Evolutionary conservation across 2,888 invertebrate species (phyloP).

Genomic region (Amiota communis): DNA sequence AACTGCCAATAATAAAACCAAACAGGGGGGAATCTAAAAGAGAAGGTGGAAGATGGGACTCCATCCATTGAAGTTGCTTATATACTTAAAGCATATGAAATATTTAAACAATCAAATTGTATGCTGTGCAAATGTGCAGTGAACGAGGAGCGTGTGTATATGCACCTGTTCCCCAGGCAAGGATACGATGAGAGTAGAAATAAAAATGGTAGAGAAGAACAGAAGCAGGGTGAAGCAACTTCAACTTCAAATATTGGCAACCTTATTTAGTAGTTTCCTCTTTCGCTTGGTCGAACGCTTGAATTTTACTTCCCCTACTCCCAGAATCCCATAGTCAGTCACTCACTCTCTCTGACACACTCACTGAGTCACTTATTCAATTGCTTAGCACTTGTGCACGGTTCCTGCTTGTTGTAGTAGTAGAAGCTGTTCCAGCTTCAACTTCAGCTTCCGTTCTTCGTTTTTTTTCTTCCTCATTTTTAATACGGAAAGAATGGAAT

Average conservation of each 20-base stretch:
- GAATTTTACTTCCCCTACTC: too few relatives aligned
- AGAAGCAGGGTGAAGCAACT: background rate
- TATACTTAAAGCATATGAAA: constrained; percentile 13
- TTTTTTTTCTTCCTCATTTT: background rate
- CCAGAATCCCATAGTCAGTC: too few relatives aligned
- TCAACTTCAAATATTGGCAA: constrained; percentile 41
- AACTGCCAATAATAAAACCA: constrained; percentile 1
- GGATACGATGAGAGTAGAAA: constrained; percentile 12
- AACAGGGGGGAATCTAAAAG: too few relatives aligned
- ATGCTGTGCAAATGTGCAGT: constrained; percentile 21
- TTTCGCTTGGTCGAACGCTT: constrained; percentile 47
- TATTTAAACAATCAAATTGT: constrained; percentile 20
- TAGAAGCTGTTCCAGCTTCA: too few relatives aligned
- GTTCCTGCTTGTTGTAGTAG: background rate
- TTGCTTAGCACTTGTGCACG: constrained; percentile 13
- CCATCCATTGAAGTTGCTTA: background rate
- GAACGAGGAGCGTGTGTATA: constrained; percentile 4
- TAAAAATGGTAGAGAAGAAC: background rate
- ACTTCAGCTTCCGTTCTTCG: constrained; percentile 11
- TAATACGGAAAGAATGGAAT: background rate
- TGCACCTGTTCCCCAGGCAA: constrained; percentile 55
- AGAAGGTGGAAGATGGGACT: too few relatives aligned
- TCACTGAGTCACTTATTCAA: background rate
- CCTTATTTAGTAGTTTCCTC: constrained; percentile 65
- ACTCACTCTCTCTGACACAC: constrained; percentile 29